Evolutionary conservation across 2,113 vertebrate genomes (phyloP), one percentile per base, ranked within the genome.

Genomic region (Sphaerodactylus townsendi): DNA sequence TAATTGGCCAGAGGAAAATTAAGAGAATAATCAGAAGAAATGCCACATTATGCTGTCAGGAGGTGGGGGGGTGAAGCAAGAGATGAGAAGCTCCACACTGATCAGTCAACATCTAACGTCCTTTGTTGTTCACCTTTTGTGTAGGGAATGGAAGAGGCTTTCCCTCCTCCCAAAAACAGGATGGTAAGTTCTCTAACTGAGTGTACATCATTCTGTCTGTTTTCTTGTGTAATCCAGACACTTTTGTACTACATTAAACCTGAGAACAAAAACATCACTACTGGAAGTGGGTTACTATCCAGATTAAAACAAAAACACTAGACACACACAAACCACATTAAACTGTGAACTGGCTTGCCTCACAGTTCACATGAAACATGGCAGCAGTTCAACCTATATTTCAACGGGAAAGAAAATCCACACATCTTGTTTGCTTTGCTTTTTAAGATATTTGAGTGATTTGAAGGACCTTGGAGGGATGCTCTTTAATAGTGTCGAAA

Each of bases 101-200:
- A 93, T 93, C 91, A 73, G 89, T 93, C 93, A 93, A 90, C 89
- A 93, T 89, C 73, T 94, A 93, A 92, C 89, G 79, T 93, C 92
- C 94, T 95, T 94, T 95, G 94, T 95, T 94, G 92, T 95, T 93
- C 93, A 93, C 92, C 92, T 95, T 92, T 91, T 72, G 37, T 84
- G 74, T 70, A 75, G 73, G 70, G 53, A 87, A 87, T 80, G 79
- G 66, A 81, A 53, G 82, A 80, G 37, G 83, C 39, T 85, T 83
- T 65, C 69, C 72, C 56, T 73, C 71, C 82, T 30, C 65, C 59
- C 72, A 21, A 28, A 69, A 71, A 80, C 81, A n/a, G 79, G 2
- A 56, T 30, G 48, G 14, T 50, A 77, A 53, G 41, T 14, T 73
- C 81, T 53, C 19, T n/a, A 74, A 80, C 86, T 89, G n/a, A 83